Evolutionary conservation across 2,113 vertebrate species (phyloP).

Genomic region (Chlorodrepanis virens): DNA sequence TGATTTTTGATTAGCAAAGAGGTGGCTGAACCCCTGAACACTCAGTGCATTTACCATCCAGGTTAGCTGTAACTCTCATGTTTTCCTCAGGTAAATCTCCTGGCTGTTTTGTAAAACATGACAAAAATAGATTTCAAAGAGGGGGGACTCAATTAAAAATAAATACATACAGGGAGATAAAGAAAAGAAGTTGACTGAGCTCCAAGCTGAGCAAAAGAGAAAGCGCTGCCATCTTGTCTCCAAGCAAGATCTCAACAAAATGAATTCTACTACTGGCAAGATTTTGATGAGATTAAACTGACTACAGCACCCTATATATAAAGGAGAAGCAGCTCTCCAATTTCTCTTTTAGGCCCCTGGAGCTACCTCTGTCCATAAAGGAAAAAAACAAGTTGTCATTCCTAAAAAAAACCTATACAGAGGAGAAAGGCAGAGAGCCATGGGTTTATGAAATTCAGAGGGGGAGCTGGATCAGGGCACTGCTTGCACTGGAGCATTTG

Average conservation of each 20-base stretch:
- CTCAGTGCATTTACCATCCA: background rate
- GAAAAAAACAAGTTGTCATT: constrained; percentile 62
- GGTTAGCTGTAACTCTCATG: background rate
- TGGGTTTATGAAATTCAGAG: constrained; percentile 13
- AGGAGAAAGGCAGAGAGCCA: constrained; percentile 3
- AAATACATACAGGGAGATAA: background rate
- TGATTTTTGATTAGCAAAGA: background rate
- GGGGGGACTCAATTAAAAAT: constrained; percentile 1
- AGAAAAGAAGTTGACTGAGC: background rate
- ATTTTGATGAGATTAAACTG: constrained; percentile 69
- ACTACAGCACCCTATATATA: constrained; percentile 53
- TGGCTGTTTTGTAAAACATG: background rate
- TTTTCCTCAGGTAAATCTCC: background rate
- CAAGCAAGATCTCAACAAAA: constrained; percentile 57
- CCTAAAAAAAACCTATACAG: background rate
- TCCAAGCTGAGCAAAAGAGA: constrained; percentile 39
- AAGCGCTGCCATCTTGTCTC: constrained; percentile 57
- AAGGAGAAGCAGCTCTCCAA: constrained; percentile 40
- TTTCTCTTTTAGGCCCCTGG: constrained; percentile 38
- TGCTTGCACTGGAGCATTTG: background rate
- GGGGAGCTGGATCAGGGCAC: background rate
- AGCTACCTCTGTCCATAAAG: constrained; percentile 59
- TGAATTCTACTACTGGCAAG: constrained; percentile 66
- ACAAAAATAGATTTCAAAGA: background rate
- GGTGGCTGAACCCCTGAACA: background rate